Evolutionary conservation across 2,113 vertebrate species (phyloP).

Genomic region (Calidris pygmaea): DNA sequence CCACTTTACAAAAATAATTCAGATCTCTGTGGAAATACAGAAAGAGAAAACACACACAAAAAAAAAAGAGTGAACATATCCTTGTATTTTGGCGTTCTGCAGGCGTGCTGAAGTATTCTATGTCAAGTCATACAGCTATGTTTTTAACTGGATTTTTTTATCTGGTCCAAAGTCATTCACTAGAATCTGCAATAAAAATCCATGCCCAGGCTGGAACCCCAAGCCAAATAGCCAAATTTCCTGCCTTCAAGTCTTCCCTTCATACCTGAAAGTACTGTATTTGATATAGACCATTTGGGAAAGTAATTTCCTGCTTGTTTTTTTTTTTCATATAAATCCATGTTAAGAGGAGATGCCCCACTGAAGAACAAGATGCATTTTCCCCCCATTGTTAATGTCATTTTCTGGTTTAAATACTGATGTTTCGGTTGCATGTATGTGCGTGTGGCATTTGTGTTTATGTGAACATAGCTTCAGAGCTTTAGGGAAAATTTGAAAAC

Average conservation of each 20-base stretch:
- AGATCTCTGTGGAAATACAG: not conserved
- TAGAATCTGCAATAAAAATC: not conserved
- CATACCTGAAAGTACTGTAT: not conserved
- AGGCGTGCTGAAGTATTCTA: not conserved
- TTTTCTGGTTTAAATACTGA: not conserved
- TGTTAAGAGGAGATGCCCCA: not conserved
- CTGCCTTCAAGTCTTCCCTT: not conserved
- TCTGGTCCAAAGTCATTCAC: not conserved
- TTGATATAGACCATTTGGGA: not conserved
- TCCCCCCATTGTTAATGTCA: not conserved
- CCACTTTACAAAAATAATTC: not conserved
- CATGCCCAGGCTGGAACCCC: not conserved
- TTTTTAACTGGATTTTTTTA: not conserved
- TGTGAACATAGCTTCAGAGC: not conserved
- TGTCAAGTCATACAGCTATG: not conserved
- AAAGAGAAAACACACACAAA: not conserved
- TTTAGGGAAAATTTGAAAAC: not conserved
- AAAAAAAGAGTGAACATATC: not conserved
- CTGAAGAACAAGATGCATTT: not conserved
- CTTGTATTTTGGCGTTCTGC: not conserved
- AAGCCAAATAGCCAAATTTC: not conserved
- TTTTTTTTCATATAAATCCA: not conserved
- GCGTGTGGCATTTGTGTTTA: not conserved
- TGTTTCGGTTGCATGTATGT: not conserved
- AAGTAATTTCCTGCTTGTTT: not conserved